Evolutionary conservation across 1,140 invertebrate species (phyloP).

Genomic region (Orussus abietinus): DNA sequence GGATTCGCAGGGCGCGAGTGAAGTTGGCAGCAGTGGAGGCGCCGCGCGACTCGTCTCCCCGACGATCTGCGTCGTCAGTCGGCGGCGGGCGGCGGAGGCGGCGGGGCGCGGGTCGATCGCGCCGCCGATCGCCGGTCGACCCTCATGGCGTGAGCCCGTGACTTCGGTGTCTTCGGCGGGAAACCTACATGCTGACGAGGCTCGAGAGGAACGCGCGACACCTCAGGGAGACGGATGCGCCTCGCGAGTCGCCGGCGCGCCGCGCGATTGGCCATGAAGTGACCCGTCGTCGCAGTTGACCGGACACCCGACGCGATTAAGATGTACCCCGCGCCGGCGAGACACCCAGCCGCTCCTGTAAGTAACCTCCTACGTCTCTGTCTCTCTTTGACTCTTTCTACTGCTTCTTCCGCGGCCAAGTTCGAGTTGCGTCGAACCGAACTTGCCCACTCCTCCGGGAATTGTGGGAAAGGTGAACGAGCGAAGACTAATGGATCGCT

Average conservation of each 20-base stretch:
- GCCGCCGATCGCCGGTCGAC: constrained; percentile 23
- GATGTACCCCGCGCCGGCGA: constrained; percentile 60
- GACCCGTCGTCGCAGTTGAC: constrained; percentile 27
- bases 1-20: no score
- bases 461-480: no score
- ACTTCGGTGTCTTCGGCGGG: constrained; percentile 11
- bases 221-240: constrained; percentile 22
- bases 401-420: background rate
- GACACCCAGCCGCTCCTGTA: constrained; percentile 60
- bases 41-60: no score
- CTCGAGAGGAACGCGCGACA: constrained; percentile 17
- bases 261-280: constrained; percentile 39
- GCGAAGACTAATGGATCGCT: no score
- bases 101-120: constrained; percentile 22
- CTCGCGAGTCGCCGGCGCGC: constrained; percentile 17
- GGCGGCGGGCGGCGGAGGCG: constrained; percentile 3
- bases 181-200: constrained; percentile 29
- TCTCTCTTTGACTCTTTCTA: constrained; percentile 12
- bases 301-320: constrained; percentile 34
- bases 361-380: constrained; percentile 39
- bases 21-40: no score
- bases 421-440: no score
- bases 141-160: constrained; percentile 26
- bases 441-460: no score
- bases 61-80: no score